These are phyloP conservation scores for Chrosomus eos DNA, from an alignment of 2,797 vertebrate genomes.

Conservation along the genomic window DNA sequence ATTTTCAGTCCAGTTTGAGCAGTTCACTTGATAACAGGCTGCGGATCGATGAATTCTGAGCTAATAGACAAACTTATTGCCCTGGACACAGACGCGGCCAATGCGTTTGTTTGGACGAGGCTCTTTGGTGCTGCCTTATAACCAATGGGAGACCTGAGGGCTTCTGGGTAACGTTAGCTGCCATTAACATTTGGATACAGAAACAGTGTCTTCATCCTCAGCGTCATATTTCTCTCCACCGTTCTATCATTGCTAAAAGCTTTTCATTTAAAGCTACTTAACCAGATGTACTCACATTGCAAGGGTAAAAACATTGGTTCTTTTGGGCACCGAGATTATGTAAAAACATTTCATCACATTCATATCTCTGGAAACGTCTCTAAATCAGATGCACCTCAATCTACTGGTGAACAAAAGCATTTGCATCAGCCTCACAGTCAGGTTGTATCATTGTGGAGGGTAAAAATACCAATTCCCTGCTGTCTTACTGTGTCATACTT, in stretches of 20 bases:
- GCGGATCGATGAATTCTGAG: slow-evolving; percentile 24
- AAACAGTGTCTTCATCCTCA: neutral
- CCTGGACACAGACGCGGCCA: neutral
- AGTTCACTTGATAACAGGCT: slow-evolving; percentile 34
- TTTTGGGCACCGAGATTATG: neutral
- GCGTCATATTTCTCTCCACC: neutral
- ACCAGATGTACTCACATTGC: neutral
- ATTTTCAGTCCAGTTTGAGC: neutral
- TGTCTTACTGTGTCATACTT: neutral
- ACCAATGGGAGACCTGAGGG: neutral
- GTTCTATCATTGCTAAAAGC: slow-evolving; percentile 8
- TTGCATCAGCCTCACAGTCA: neutral
- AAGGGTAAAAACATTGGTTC: neutral
- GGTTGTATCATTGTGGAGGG: slow-evolving; percentile 4
- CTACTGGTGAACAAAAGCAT: neutral
- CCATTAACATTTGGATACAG: neutral
- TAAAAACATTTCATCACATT: neutral
- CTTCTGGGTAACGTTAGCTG: slow-evolving; percentile 1
- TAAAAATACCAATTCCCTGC: slow-evolving; percentile 31
- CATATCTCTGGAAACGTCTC: neutral
- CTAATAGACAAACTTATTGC: neutral
- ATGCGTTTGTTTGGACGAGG: neutral
- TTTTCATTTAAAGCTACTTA: slow-evolving; percentile 21
- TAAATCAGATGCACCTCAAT: neutral
- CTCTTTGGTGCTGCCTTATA: neutral